These are phyloP conservation scores for Misgurnus anguillicaudatus DNA, from an alignment of 2,113 vertebrate genomes.

Conservation along the genomic window DNA sequence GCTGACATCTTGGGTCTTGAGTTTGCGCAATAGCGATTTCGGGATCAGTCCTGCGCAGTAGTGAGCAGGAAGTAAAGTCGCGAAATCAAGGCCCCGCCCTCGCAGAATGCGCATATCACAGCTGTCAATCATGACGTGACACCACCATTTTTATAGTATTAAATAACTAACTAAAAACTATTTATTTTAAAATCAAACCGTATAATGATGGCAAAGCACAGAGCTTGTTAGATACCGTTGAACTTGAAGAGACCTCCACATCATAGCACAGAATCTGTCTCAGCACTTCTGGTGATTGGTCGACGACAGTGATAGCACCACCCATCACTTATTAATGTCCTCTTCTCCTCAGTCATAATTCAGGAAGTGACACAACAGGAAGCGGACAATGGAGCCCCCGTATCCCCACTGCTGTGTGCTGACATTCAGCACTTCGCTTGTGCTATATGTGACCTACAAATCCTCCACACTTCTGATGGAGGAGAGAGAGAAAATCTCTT, in stretches of 20 bases:
- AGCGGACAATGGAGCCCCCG: slow-evolving; percentile 34
- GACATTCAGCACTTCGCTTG: slow-evolving; percentile 53
- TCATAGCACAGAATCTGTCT: slow-evolving; percentile 33
- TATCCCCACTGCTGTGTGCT: slow-evolving; percentile 39
- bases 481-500: slow-evolving; percentile 46
- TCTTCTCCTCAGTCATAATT: slow-evolving; percentile 35
- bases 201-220: slow-evolving; percentile 9
- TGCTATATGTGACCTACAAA: slow-evolving; percentile 57
- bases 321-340: slow-evolving; percentile 46
- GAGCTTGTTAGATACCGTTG: slow-evolving; percentile 22
- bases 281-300: slow-evolving; percentile 46
- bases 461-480: slow-evolving; percentile 49
- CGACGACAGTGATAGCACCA: slow-evolving; percentile 49
- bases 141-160: no score
- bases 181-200: no score
- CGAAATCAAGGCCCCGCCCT: no score
- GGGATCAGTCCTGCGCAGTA: no score
- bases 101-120: no score
- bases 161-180: no score
- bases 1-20: no score
- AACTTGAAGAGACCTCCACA: slow-evolving; percentile 10
- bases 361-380: slow-evolving; percentile 48
- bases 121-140: no score
- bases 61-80: no score
- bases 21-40: no score